Evolutionary conservation across 2,888 invertebrate species (phyloP).

Genomic region (Latheticus oryzae): DNA sequence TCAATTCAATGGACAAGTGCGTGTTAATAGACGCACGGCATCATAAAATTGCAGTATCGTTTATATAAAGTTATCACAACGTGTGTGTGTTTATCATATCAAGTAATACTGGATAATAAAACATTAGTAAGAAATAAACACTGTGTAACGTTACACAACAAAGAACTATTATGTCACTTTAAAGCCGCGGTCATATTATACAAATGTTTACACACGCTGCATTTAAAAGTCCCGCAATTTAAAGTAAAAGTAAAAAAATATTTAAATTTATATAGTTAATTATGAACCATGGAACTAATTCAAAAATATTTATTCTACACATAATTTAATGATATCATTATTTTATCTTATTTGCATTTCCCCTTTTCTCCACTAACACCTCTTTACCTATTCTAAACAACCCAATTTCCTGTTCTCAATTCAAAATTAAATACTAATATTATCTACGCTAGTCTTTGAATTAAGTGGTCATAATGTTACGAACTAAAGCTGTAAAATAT

Average conservation of each 20-base stretch:
- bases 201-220: not conserved
- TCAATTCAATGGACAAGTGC: not conserved
- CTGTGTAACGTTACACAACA: not conserved
- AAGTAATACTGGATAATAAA: not conserved
- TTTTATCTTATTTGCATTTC: too few relatives aligned
- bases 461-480: conserved; percentile 4
- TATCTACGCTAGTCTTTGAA: not conserved
- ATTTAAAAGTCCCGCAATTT: too few relatives aligned
- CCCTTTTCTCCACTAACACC: too few relatives aligned
- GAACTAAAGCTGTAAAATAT: not conserved
- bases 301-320: too few relatives aligned
- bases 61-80: conserved; percentile 9
- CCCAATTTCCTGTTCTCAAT: too few relatives aligned
- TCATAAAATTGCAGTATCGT: not conserved
- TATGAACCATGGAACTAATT: too few relatives aligned
- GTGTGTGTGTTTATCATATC: conserved; percentile 4
- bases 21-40: conserved; percentile 1
- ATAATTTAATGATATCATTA: too few relatives aligned
- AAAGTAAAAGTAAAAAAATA: too few relatives aligned
- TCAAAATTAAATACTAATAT: too few relatives aligned
- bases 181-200: too few relatives aligned
- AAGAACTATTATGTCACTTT: not conserved
- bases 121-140: conserved; percentile 7
- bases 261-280: too few relatives aligned
- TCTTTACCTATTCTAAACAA: too few relatives aligned